Conservation (phyloP, 2,888 invertebrate species). For the Cephonodes hylas region DNA sequence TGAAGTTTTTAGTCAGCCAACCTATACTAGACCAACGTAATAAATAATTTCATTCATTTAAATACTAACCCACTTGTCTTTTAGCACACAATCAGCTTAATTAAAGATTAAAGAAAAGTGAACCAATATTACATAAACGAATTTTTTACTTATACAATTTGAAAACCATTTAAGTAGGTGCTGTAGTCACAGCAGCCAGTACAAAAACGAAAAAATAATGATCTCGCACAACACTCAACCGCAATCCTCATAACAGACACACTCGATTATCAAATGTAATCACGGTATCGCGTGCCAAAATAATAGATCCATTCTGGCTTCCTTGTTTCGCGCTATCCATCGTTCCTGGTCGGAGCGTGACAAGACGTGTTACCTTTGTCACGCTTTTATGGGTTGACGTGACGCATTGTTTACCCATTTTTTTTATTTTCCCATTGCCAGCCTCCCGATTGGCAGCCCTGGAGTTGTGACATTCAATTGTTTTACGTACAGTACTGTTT, state of each 20-base stretch:
- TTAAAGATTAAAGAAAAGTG: too few relatives aligned
- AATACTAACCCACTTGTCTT: too few relatives aligned
- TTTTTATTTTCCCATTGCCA: too few relatives aligned
- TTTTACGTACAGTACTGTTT: neutral
- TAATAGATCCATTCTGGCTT: conserved; percentile 2
- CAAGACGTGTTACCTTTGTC: neutral
- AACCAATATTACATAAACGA: too few relatives aligned
- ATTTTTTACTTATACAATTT: too few relatives aligned
- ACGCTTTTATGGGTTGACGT: neutral
- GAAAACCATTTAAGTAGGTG: too few relatives aligned
- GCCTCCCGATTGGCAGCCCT: neutral
- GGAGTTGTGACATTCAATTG: neutral
- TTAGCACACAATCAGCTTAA: too few relatives aligned
- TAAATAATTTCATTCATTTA: too few relatives aligned
- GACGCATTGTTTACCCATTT: neutral
- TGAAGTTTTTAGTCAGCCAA: too few relatives aligned
- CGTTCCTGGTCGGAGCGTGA: neutral
- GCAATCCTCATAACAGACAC: neutral
- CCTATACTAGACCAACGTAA: too few relatives aligned
- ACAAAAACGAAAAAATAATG: neutral
- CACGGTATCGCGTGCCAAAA: neutral
- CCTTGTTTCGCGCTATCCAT: neutral
- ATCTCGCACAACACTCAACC: neutral
- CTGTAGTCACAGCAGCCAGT: too few relatives aligned
- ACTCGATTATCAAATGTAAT: neutral